These are phyloP conservation scores for Macroglossus sobrinus DNA, from an alignment of 2,113 vertebrate genomes.

Conservation along the genomic window DNA sequence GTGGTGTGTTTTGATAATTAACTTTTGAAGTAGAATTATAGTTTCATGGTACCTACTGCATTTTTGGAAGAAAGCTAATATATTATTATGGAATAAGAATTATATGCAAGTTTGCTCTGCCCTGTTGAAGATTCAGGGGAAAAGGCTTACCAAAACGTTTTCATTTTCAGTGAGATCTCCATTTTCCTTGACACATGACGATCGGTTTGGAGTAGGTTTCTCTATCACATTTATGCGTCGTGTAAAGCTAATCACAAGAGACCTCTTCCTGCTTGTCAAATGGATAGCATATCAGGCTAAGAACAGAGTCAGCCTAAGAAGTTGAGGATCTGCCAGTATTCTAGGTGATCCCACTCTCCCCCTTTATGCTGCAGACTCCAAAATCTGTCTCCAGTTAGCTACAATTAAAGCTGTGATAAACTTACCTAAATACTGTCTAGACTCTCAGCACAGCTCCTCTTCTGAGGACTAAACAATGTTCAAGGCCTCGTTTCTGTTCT, in stretches of 20 bases:
- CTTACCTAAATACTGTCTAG: background rate
- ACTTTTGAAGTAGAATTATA: background rate
- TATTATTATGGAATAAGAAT: background rate
- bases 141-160: background rate
- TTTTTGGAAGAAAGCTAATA: background rate
- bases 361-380: too few relatives aligned
- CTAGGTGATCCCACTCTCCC: too few relatives aligned
- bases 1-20: background rate
- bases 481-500: background rate
- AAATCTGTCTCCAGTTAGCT: too few relatives aligned
- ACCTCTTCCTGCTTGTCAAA: background rate
- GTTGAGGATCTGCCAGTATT: background rate
- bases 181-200: background rate
- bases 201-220: background rate
- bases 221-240: background rate
- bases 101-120: background rate
- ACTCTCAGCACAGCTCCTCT: background rate
- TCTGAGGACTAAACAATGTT: background rate
- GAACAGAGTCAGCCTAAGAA: background rate
- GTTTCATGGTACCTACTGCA: background rate
- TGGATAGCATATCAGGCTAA: background rate
- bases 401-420: background rate
- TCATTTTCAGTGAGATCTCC: background rate
- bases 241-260: background rate
- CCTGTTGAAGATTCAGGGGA: background rate